Evolutionary conservation across 2,113 vertebrate species (phyloP).

Genomic region (Sitta europaea): DNA sequence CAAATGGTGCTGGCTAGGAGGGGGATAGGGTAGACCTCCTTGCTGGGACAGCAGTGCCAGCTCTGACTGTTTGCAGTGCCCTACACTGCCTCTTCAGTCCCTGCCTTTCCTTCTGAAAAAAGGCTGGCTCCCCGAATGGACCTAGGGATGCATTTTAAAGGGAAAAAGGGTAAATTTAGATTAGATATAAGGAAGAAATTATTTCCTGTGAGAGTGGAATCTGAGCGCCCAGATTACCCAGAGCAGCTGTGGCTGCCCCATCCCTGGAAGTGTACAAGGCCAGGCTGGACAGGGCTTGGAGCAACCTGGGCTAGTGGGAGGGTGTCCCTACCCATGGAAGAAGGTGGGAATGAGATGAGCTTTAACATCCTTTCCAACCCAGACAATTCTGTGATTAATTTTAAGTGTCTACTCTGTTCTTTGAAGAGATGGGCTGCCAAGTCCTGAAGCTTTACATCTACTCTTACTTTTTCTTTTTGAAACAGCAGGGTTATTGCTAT

Average conservation of each 20-base stretch:
- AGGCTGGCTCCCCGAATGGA: not conserved
- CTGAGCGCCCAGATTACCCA: not conserved
- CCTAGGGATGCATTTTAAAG: not conserved
- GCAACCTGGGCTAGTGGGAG: too few relatives aligned
- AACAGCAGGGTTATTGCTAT: not conserved
- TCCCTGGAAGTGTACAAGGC: not conserved
- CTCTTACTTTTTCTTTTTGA: not conserved
- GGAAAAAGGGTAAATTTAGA: not conserved
- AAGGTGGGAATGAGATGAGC: not conserved
- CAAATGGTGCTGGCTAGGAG: not conserved
- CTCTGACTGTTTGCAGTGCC: not conserved
- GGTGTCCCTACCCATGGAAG: not conserved
- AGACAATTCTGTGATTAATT: not conserved
- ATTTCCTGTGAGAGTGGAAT: not conserved
- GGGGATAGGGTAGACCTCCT: not conserved
- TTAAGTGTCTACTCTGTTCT: not conserved
- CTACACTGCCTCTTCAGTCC: not conserved
- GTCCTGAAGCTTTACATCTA: not conserved
- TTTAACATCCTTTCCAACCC: not conserved
- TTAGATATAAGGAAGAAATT: not conserved
- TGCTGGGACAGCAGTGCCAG: not conserved
- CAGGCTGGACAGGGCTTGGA: not conserved
- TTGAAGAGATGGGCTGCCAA: not conserved
- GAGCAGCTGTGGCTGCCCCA: not conserved
- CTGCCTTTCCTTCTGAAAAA: not conserved